A percentile compares a stretch with the other conserved stretches of the same genome.
Conservation (phyloP, 2,113 vertebrate species). For the Heloderma charlesbogerti region DNA sequence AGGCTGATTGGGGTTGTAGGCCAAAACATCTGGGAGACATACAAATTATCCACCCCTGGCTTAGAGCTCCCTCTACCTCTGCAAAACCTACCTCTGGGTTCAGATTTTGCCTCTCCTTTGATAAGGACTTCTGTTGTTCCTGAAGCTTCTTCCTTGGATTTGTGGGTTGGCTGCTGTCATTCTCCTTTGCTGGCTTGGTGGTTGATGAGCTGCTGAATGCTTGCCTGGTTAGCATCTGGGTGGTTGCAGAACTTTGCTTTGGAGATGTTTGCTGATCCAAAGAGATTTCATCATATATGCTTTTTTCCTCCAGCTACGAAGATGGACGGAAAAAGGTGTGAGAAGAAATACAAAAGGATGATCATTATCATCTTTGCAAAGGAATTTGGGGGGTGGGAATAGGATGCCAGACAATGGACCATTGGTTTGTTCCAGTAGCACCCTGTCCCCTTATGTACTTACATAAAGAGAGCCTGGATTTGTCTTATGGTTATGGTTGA, state of each 20-base stretch:
- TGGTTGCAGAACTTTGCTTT: not conserved
- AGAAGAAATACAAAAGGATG: not conserved
- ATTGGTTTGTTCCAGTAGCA: not conserved
- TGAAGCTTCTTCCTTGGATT: not conserved
- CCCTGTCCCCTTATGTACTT: not conserved
- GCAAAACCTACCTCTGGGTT: not conserved
- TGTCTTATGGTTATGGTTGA: too few species aligned
- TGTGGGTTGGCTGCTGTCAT: not conserved
- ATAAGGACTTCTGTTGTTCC: not conserved
- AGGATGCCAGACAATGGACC: not conserved
- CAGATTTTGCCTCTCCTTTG: not conserved
- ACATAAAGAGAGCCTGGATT: too few species aligned
- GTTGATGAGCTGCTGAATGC: not conserved
- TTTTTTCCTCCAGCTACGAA: slow-evolving; percentile 35
- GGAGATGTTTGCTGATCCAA: slow-evolving; percentile 17
- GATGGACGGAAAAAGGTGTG: not conserved
- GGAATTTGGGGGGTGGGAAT: not conserved
- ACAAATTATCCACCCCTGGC: not conserved
- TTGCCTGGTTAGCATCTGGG: not conserved
- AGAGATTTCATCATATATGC: slow-evolving; percentile 55
- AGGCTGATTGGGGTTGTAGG: too few species aligned
- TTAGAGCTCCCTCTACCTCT: too few species aligned
- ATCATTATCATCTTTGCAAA: not conserved
- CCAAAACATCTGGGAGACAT: not conserved
- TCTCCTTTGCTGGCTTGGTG: not conserved